Conservation (phyloP, 2,888 invertebrate species). For the Drosophila mayaguana region DNA sequence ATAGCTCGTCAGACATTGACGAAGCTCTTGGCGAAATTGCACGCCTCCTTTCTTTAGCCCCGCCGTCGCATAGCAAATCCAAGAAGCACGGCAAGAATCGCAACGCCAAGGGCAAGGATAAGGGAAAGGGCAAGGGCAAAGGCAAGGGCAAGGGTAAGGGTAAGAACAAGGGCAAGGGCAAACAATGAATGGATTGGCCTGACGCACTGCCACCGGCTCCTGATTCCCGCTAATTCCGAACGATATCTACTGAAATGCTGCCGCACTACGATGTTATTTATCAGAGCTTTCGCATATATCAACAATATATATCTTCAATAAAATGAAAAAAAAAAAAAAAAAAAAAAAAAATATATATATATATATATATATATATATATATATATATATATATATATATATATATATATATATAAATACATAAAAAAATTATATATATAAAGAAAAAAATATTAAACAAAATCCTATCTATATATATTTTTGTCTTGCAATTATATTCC, state of each 20-base stretch:
- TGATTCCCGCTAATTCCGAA: background rate
- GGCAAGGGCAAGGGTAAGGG: background rate
- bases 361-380: background rate
- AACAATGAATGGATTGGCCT: background rate
- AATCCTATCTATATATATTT: background rate
- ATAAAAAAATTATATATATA: background rate
- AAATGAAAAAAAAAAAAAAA: background rate
- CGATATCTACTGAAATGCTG: background rate
- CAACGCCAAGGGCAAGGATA: conserved; percentile 13
- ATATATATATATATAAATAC: background rate
- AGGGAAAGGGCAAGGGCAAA: background rate
- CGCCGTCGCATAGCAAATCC: background rate
- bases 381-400: background rate
- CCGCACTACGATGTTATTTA: background rate
- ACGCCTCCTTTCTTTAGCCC: background rate
- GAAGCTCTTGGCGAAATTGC: background rate
- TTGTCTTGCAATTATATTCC: background rate
- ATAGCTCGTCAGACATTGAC: background rate
- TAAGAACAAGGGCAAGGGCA: background rate
- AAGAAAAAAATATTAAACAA: background rate
- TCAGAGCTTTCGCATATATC: conserved; percentile 18
- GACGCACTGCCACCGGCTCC: background rate
- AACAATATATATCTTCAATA: conserved; percentile 16
- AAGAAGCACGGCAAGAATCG: conserved; percentile 7
- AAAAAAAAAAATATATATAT: no score